Evolutionary conservation across 2,888 invertebrate genomes (phyloP).

Genomic region (Chrysopilus asiliformis): DNA sequence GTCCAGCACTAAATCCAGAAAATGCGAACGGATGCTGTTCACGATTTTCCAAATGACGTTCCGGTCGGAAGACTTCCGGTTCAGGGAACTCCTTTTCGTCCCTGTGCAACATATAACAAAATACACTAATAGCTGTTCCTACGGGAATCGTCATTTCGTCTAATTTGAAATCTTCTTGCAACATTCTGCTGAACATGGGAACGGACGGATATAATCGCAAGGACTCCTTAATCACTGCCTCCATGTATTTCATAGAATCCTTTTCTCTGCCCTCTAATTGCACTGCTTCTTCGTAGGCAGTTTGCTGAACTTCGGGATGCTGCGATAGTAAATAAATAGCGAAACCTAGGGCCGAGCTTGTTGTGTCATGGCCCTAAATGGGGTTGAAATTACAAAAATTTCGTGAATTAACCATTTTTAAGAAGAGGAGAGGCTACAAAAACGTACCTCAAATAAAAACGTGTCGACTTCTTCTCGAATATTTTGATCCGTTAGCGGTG

Average conservation of each 20-base stretch:
- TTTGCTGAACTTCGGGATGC: constrained; percentile 37
- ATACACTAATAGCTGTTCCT: constrained; percentile 29
- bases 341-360: constrained; percentile 41
- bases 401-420: too few species aligned
- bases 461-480: constrained; percentile 45
- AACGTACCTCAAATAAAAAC: constrained; percentile 39
- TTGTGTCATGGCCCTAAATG: constrained; percentile 40
- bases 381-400: neutral
- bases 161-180: constrained; percentile 36
- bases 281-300: constrained; percentile 33
- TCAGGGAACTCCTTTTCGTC: constrained; percentile 37
- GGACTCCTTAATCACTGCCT: constrained; percentile 44
- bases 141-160: constrained; percentile 34
- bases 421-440: too few species aligned
- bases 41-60: constrained; percentile 26
- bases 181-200: constrained; percentile 37
- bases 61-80: constrained; percentile 33
- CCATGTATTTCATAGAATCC: constrained; percentile 39
- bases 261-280: constrained; percentile 30
- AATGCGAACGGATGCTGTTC: constrained; percentile 29
- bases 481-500: constrained; percentile 35
- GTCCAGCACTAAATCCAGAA: constrained; percentile 31
- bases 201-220: constrained; percentile 43
- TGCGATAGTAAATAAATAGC: constrained; percentile 39
- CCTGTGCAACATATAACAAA: constrained; percentile 37